These are phyloP conservation scores for Acromyrmex heyeri DNA, from an alignment of 1,140 invertebrate genomes.

Conservation along the genomic window DNA sequence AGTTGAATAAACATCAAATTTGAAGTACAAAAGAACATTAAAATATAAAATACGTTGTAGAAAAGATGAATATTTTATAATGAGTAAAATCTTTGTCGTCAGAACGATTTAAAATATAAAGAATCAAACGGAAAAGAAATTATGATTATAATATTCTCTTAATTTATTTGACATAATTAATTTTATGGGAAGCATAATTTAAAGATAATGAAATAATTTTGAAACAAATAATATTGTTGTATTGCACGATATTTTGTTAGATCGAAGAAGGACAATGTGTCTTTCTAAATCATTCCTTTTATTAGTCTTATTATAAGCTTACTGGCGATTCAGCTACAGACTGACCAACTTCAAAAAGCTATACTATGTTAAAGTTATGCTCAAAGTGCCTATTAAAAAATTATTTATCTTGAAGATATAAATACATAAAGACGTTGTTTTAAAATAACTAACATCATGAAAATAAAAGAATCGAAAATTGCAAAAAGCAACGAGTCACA, in stretches of 20 bases:
- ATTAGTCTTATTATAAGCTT: no score
- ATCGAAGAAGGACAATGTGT: background rate
- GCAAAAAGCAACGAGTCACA: background rate
- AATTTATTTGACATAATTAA: background rate
- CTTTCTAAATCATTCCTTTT: background rate
- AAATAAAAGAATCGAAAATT: background rate
- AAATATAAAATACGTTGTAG: background rate
- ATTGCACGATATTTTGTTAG: background rate
- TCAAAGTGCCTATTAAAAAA: conserved; percentile 28
- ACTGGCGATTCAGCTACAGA: conserved; percentile 44
- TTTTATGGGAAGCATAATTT: background rate
- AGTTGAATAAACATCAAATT: background rate
- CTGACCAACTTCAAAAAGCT: conserved; percentile 49
- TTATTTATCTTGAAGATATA: background rate
- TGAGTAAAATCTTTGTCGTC: background rate
- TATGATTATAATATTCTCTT: background rate
- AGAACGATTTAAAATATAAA: background rate
- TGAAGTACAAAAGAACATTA: background rate
- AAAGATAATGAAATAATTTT: background rate
- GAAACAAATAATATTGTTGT: background rate
- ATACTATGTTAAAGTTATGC: conserved; percentile 13
- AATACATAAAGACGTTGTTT: conserved; percentile 19
- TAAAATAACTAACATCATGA: background rate
- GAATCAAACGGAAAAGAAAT: background rate
- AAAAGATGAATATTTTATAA: background rate